These are phyloP conservation scores for Portevinia maculata DNA, from an alignment of 2,888 invertebrate species.

Conservation along the genomic window DNA sequence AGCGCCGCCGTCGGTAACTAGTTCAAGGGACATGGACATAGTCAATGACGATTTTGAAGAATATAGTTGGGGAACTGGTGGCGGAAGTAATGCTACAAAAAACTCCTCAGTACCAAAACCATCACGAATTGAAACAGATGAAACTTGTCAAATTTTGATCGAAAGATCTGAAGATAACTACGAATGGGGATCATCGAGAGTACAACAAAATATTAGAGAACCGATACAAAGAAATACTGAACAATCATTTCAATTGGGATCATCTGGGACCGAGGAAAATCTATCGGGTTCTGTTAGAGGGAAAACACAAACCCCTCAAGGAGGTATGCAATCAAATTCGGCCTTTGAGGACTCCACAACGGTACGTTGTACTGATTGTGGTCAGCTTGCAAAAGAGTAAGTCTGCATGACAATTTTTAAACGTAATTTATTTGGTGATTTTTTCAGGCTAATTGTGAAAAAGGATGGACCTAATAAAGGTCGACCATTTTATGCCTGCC, in stretches of 20 bases:
- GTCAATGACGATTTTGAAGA: constrained; percentile 75
- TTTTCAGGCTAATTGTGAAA: constrained; percentile 80
- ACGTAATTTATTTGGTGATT: not conserved
- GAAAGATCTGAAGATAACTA: not conserved
- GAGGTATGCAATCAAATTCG: not conserved
- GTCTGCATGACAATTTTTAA: constrained; percentile 6
- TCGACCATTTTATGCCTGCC: constrained; percentile 90
- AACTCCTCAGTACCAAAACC: constrained; percentile 28
- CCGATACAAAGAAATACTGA: not conserved
- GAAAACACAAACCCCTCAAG: not conserved
- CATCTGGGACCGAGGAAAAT: constrained; percentile 4
- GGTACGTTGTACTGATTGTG: constrained; percentile 79
- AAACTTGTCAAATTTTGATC: not conserved
- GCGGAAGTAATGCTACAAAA: not conserved
- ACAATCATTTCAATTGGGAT: constrained; percentile 30
- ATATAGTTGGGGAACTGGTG: constrained; percentile 74
- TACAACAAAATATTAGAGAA: not conserved
- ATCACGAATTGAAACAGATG: not conserved
- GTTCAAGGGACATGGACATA: constrained; percentile 17
- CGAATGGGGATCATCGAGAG: constrained; percentile 8
- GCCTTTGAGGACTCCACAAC: not conserved
- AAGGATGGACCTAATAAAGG: constrained; percentile 86
- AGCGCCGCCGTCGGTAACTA: constrained; percentile 15
- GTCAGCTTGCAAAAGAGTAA: constrained; percentile 77
- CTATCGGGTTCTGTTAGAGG: not conserved